Conservation (phyloP, 2,888 invertebrate genomes). For the Yponomeuta cagnagella region DNA sequence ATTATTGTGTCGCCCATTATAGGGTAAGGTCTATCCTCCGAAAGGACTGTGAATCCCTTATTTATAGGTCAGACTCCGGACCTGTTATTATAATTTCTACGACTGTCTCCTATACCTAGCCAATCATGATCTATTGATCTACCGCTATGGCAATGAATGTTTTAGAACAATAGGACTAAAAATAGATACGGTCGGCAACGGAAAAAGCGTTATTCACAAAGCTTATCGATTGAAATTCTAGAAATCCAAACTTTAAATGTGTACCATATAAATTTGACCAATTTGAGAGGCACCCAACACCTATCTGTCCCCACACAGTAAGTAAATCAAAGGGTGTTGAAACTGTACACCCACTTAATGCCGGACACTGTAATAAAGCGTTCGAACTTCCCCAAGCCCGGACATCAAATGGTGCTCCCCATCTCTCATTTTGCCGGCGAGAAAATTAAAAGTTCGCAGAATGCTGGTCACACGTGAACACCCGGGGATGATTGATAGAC, state of each 20-base stretch:
- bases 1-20: slow-evolving; percentile 69
- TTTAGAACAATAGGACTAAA: not conserved
- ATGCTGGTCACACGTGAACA: slow-evolving; percentile 38
- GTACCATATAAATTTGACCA: slow-evolving; percentile 19
- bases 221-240: not conserved
- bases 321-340: slow-evolving; percentile 77
- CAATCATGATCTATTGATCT: not conserved
- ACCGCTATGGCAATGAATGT: not conserved
- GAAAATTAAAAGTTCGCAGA: slow-evolving; percentile 66
- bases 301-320: slow-evolving; percentile 58
- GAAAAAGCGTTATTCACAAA: not conserved
- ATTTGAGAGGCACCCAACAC: slow-evolving; percentile 37
- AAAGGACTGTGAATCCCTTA: slow-evolving; percentile 31
- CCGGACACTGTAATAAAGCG: slow-evolving; percentile 76
- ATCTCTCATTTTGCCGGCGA: slow-evolving; percentile 58
- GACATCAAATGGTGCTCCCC: slow-evolving; percentile 65
- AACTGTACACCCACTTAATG: slow-evolving; percentile 77
- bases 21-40: slow-evolving; percentile 53
- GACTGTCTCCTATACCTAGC: too few relatives aligned
- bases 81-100: too few relatives aligned
- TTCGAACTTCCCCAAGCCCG: slow-evolving; percentile 70
- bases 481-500: slow-evolving; percentile 25
- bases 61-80: slow-evolving; percentile 17
- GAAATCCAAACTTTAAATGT: not conserved
- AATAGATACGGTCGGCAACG: not conserved